These are phyloP conservation scores for Notarius quadriscutis DNA, from an alignment of 2,113 vertebrate genomes.

Conservation along the genomic window DNA sequence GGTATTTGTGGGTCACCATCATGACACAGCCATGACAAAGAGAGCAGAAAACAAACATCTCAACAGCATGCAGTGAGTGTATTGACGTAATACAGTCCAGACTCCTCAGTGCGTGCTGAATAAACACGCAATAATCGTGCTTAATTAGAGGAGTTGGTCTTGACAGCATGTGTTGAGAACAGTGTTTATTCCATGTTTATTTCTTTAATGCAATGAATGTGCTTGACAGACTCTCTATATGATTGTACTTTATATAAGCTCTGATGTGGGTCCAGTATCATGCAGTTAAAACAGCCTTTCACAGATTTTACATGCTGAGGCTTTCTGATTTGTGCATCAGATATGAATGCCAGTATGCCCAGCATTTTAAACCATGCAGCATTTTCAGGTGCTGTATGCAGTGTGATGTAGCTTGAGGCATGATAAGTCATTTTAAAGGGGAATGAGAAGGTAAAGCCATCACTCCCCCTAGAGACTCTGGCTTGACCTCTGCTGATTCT, in stretches of 20 bases:
- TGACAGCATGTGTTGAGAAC: not conserved
- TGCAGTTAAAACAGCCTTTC: not conserved
- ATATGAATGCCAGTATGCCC: not conserved
- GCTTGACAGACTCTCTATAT: not conserved
- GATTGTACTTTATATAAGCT: not conserved
- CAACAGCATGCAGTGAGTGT: not conserved
- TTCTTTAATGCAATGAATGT: not conserved
- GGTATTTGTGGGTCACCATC: constrained; percentile 70
- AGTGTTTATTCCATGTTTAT: not conserved
- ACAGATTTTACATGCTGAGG: not conserved
- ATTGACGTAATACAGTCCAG: constrained; percentile 35
- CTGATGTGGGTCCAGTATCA: not conserved
- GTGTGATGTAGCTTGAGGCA: not conserved
- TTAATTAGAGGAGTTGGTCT: not conserved
- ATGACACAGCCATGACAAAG: constrained; percentile 43
- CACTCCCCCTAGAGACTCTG: constrained; percentile 14
- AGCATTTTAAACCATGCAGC: not conserved
- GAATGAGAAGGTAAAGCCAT: constrained; percentile 36
- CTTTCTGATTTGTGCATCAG: not conserved
- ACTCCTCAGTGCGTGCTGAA: constrained; percentile 7
- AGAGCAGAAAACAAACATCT: constrained; percentile 51
- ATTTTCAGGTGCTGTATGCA: constrained; percentile 11
- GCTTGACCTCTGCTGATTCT: constrained; percentile 41
- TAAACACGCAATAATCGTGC: not conserved
- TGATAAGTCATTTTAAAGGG: constrained; percentile 31